phyloP scores from a whole-genome alignment of 2,888 invertebrate species.

The Hartigia nigra region DNA sequence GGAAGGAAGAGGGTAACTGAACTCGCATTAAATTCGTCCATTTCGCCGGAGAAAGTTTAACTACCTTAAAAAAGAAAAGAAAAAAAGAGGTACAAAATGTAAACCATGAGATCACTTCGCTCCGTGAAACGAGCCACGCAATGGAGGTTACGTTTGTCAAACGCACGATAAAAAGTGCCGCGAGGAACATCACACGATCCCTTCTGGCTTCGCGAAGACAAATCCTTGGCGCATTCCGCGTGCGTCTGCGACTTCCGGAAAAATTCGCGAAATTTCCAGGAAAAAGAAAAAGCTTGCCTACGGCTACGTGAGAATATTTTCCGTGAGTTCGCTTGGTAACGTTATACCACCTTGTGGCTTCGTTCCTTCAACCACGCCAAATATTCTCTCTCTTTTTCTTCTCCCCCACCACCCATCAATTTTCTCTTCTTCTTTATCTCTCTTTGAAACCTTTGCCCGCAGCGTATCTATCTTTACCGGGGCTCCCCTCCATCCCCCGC shows the following conservation, averaged over 20 bases:
- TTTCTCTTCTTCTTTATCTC: neutral
- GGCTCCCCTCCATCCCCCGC: too few relatives aligned
- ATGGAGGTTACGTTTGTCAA: neutral
- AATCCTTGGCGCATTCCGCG: neutral
- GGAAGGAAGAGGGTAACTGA: neutral
- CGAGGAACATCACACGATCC: neutral
- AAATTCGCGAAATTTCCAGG: too few relatives aligned
- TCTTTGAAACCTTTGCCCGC: neutral
- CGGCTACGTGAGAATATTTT: neutral
- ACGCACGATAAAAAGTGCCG: neutral
- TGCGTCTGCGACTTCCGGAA: neutral
- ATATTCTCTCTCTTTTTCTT: rapidly evolving
- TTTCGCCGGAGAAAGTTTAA: neutral
- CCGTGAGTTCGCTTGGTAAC: neutral
- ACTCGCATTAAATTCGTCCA: neutral
- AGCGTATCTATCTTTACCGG: too few relatives aligned
- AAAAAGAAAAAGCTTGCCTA: neutral
- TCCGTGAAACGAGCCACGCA: neutral
- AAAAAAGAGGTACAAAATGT: neutral
- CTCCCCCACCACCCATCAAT: neutral
- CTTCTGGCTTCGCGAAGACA: neutral
- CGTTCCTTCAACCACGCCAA: neutral
- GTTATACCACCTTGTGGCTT: neutral
- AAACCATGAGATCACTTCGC: neutral
- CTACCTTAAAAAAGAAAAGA: neutral